These are phyloP conservation scores for Hydrozoanthus gracilis DNA, from an alignment of 92 coral and sea anemone genomes.

Conservation along the genomic window DNA sequence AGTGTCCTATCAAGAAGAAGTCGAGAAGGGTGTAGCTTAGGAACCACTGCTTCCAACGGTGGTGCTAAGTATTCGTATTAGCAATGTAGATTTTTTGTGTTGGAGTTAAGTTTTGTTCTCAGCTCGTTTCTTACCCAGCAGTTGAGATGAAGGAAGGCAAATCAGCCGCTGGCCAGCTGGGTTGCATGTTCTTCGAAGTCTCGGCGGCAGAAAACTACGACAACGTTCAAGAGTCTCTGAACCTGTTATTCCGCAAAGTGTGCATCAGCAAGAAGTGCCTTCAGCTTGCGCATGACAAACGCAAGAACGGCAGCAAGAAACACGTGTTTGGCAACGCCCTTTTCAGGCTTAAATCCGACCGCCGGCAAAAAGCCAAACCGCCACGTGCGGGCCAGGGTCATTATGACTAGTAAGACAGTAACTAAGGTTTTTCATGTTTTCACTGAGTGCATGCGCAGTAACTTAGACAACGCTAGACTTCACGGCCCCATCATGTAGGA, in stretches of 20 bases:
- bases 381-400: constrained; percentile 44
- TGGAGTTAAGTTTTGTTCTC: too few relatives aligned
- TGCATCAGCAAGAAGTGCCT: constrained; percentile 75
- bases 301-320: constrained; percentile 75
- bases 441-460: too few relatives aligned
- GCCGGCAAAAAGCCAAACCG: constrained; percentile 34
- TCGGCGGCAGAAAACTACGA: constrained; percentile 97
- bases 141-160: constrained; percentile 91
- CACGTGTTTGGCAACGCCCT: constrained; percentile 89
- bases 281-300: constrained; percentile 72
- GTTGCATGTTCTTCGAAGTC: constrained; percentile 97
- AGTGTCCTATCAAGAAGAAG: too few relatives aligned
- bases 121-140: constrained; percentile 15
- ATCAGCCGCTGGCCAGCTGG: constrained; percentile 92
- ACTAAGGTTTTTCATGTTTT: too few relatives aligned
- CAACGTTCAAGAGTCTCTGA: constrained; percentile 88
- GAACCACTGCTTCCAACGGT: too few relatives aligned
- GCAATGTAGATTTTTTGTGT: too few relatives aligned
- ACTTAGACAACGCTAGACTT: too few relatives aligned
- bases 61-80: too few relatives aligned
- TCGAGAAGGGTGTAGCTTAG: too few relatives aligned
- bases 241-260: constrained; percentile 81
- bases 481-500: too few relatives aligned
- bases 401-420: background rate
- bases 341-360: constrained; percentile 74